Evolutionary conservation across 2,797 vertebrate genomes (phyloP).

Genomic region (Alcedo atthis): DNA sequence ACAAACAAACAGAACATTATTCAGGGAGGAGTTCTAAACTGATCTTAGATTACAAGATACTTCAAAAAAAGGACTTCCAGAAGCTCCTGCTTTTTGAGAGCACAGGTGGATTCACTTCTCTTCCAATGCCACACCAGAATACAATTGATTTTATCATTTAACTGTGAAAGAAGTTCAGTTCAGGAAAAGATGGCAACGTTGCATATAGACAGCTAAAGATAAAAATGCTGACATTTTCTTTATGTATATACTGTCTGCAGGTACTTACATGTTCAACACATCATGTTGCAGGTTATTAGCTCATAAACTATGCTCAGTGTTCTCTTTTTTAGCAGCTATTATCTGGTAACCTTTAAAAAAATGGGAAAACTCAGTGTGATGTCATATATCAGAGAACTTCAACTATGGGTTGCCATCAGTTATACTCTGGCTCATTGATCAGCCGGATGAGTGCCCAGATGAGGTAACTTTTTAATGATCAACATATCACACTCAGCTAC

Average conservation of each 20-base stretch:
- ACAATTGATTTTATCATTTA: slow-evolving; percentile 32
- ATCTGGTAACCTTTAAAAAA: neutral
- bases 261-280: slow-evolving; percentile 20
- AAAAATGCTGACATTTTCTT: slow-evolving; percentile 34
- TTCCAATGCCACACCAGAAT: neutral
- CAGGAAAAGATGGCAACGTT: neutral
- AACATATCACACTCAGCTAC: slow-evolving; percentile 12
- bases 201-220: slow-evolving; percentile 28
- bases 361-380: neutral
- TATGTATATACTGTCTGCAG: neutral
- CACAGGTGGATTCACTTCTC: neutral
- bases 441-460: neutral
- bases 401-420: neutral
- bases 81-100: slow-evolving; percentile 25
- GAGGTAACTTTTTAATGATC: slow-evolving; percentile 30
- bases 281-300: slow-evolving; percentile 12
- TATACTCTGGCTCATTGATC: slow-evolving; percentile 42
- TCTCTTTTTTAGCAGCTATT: neutral
- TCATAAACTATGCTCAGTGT: slow-evolving; percentile 3
- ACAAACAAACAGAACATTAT: neutral
- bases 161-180: neutral
- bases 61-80: slow-evolving; percentile 36
- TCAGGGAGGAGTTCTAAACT: neutral
- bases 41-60: neutral
- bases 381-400: slow-evolving; percentile 9